Conservation (phyloP, 2,797 vertebrate genomes). For the Hemitrygon akajei region DNA sequence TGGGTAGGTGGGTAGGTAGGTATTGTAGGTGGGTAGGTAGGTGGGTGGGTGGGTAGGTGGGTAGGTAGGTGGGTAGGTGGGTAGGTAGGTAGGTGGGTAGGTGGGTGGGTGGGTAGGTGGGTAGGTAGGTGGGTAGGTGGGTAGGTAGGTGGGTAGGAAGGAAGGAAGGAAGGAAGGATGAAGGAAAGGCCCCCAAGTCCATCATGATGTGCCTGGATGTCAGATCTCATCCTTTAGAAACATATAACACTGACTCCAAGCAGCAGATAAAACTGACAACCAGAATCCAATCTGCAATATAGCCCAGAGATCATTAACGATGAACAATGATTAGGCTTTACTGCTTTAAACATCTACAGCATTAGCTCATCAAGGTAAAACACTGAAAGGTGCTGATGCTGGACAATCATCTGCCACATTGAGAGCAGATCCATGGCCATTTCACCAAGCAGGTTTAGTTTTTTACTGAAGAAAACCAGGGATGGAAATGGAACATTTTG, state of each 20-base stretch:
- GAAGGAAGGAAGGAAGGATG: not conserved
- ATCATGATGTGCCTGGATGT: not conserved
- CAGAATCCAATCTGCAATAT: not conserved
- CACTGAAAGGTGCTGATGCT: not conserved
- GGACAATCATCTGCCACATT: not conserved
- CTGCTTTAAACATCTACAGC: not conserved
- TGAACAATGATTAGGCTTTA: not conserved
- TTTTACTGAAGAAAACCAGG: not conserved
- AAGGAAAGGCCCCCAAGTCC: not conserved
- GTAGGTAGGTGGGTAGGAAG: no score
- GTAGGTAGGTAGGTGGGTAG: no score
- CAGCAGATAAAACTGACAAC: not conserved
- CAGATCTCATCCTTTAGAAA: not conserved
- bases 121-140: no score
- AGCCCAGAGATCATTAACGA: not conserved
- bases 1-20: no score
- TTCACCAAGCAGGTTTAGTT: not conserved
- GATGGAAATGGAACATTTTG: not conserved
- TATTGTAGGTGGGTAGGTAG: no score
- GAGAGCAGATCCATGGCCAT: not conserved
- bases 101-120: no score
- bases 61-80: no score
- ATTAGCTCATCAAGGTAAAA: not conserved
- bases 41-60: no score
- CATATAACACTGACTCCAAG: not conserved